These are phyloP conservation scores for Neuroscelio doddi DNA, from an alignment of 2,888 invertebrate genomes.

Conservation along the genomic window DNA sequence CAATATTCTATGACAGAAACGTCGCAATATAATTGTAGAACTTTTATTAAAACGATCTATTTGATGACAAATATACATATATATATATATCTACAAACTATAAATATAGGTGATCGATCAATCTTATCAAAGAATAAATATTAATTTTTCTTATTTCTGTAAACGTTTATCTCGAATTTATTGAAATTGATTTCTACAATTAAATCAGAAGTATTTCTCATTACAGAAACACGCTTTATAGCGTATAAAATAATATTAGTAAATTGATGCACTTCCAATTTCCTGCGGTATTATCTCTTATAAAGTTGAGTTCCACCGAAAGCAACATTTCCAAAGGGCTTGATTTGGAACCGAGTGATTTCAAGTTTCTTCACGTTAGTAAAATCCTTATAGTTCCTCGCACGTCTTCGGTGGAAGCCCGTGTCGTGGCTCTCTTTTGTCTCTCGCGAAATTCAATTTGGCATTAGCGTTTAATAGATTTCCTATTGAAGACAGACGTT, in stretches of 20 bases:
- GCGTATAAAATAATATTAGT: not conserved
- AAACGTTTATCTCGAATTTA: too few relatives aligned
- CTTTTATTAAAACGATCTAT: too few relatives aligned
- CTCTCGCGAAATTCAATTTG: conserved; percentile 62
- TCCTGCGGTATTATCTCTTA: conserved; percentile 22
- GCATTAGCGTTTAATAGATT: conserved; percentile 59
- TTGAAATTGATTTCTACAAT: too few relatives aligned
- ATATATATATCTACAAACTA: too few relatives aligned
- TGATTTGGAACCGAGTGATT: conserved; percentile 24
- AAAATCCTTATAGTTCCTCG: conserved; percentile 27
- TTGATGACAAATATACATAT: too few relatives aligned
- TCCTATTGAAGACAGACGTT: conserved; percentile 40
- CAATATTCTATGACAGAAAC: too few relatives aligned
- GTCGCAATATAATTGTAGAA: too few relatives aligned
- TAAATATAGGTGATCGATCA: too few relatives aligned
- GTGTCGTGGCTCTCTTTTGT: conserved; percentile 28
- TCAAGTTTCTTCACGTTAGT: conserved; percentile 18
- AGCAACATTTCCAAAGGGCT: conserved; percentile 19
- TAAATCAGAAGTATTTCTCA: too few relatives aligned
- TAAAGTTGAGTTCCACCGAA: conserved; percentile 19
- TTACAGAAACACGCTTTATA: too few relatives aligned
- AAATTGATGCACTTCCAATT: conserved; percentile 24
- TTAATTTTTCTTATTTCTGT: too few relatives aligned
- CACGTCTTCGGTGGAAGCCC: conserved; percentile 13
- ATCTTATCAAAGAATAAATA: too few relatives aligned